Evolutionary conservation across 2,888 invertebrate genomes (phyloP).

Genomic region (Polydrusus cervinus): DNA sequence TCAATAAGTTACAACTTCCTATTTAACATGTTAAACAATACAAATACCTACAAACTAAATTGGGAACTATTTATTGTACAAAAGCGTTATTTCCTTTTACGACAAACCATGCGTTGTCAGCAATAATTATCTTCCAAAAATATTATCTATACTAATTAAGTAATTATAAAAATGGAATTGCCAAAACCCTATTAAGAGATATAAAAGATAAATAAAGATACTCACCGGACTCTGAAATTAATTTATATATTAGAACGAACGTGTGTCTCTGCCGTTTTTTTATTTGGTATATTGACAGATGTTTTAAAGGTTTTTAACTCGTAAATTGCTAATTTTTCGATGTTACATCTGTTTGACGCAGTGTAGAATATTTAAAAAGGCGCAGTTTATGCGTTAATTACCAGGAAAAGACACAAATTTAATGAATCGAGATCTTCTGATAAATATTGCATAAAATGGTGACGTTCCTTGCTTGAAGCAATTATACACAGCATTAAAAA

Average conservation of each 20-base stretch:
- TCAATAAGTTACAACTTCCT: too few species aligned
- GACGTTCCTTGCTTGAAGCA: too few species aligned
- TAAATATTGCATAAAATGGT: too few species aligned
- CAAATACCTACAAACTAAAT: too few species aligned
- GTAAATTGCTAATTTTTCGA: background rate
- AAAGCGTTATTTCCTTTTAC: background rate
- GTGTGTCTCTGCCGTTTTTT: constrained; percentile 4
- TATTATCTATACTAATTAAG: constrained; percentile 9
- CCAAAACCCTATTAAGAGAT: constrained; percentile 18
- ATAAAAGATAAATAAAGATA: constrained; percentile 12
- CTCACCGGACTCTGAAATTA: constrained; percentile 10
- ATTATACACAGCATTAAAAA: too few species aligned
- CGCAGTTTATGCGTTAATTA: too few species aligned
- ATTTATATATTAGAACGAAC: constrained; percentile 10
- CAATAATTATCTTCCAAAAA: constrained; percentile 8
- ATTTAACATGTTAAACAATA: too few species aligned
- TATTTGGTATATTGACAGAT: constrained; percentile 19
- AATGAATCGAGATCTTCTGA: too few species aligned
- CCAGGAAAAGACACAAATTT: too few species aligned
- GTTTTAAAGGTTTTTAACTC: background rate
- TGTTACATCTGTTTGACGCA: constrained; percentile 2
- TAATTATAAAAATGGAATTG: constrained; percentile 15
- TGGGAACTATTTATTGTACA: background rate
- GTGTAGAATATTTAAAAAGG: background rate
- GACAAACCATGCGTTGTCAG: background rate